Evolutionary conservation across 1,140 invertebrate species (phyloP), one percentile per base, ranked within the genome.

Genomic region (Linepithema humile): DNA sequence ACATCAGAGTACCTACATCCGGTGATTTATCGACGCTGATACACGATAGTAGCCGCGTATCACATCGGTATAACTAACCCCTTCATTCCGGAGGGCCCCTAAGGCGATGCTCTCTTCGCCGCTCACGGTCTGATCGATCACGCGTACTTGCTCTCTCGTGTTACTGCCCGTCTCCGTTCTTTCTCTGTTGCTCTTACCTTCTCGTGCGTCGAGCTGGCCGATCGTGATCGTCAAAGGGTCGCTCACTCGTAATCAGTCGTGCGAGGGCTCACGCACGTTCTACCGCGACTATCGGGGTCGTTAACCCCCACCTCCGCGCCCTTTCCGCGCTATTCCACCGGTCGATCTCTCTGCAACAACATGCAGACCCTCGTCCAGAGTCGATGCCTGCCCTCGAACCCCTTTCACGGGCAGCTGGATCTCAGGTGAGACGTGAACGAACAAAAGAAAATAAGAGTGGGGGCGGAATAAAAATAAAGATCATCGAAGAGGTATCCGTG

Each of bases 161-260:
- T 82, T 64, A 48, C 59, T n/a, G 70, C n/a, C 29, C 69, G 12
- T 23, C 32, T 74, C 45, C 77, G 45, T 57, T 78, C 78, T 69
- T 40, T 60, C 82, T 64, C 70, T 20, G 38, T 55, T 43, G 43
- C 59, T 74, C 78, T 65, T 40, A 32, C 40, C 70, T 82, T 86
- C 80, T 62, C 83, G 69, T 83, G 75, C 84, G 73, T 85, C 83
- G 82, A 85, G 75, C 65, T 69, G 84, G 85, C 84, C 85, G 90
- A 91, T 91, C 90, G 85, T 88, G 90, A 91, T 91, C 90, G 90
- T 91, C 89, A 91, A 90, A 91, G 90, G 90, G 88, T 90, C 89
- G 87, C 88, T 86, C 82, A 67, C 87, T 88, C 89, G 90, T 90
- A 91, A 91, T 91, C 90, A 90, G 90, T 90, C 90, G 85, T 91